phyloP scores from a whole-genome alignment of 2,797 vertebrate genomes.

The Austrolebias charrua region DNA sequence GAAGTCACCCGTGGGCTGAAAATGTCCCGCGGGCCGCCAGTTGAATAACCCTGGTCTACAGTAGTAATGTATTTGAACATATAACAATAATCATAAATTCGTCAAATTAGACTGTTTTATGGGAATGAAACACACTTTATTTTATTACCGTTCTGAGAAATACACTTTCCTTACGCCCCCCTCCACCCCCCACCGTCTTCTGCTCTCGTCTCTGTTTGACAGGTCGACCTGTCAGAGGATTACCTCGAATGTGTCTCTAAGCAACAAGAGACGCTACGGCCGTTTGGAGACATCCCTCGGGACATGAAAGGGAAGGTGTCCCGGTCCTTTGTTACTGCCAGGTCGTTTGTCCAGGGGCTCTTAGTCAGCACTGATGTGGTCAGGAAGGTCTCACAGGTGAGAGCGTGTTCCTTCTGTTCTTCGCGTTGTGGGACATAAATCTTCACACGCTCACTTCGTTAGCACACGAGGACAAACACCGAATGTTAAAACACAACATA shows the following conservation, averaged over 20 bases:
- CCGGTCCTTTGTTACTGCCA: conserved; percentile 86
- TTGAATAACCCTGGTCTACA: too few relatives aligned
- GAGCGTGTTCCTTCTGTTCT: conserved; percentile 17
- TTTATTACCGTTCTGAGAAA: neutral
- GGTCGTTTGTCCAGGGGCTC: conserved; percentile 88
- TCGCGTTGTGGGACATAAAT: neutral
- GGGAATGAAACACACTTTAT: neutral
- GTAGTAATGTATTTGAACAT: conserved; percentile 6
- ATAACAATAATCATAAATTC: neutral
- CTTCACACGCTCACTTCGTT: neutral
- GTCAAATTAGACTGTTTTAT: neutral
- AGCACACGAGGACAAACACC: neutral
- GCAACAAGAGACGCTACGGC: conserved; percentile 86
- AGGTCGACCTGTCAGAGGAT: conserved; percentile 85
- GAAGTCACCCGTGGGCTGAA: too few relatives aligned
- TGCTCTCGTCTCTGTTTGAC: conserved; percentile 41
- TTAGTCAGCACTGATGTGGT: conserved; percentile 85
- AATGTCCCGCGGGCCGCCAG: too few relatives aligned
- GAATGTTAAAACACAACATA: neutral
- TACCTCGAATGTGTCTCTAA: conserved; percentile 92
- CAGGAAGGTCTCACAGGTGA: conserved; percentile 90
- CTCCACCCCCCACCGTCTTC: neutral
- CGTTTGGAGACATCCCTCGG: conserved; percentile 87
- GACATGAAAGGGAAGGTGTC: conserved; percentile 87
- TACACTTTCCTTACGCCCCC: neutral